Conservation (phyloP, 2,113 vertebrate genomes). For the Montifringilla adamsi region DNA sequence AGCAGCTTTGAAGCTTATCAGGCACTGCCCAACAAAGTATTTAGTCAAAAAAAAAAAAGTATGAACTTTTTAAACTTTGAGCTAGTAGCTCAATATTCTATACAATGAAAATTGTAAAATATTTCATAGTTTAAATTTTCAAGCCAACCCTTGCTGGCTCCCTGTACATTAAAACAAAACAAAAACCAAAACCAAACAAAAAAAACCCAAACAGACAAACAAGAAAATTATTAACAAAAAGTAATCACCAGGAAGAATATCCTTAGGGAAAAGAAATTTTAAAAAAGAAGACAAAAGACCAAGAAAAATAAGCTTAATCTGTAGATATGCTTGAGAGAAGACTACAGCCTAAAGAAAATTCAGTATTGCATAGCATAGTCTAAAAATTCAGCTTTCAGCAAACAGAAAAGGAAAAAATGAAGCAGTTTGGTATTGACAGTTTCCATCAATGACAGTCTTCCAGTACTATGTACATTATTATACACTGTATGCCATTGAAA, state of each 20-base stretch:
- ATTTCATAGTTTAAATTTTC: conserved; percentile 83
- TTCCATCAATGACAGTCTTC: conserved; percentile 80
- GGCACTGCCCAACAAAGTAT: conserved; percentile 92
- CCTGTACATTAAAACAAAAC: conserved; percentile 73
- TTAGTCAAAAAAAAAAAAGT: conserved; percentile 68
- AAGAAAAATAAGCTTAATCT: conserved; percentile 79
- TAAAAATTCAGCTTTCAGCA: conserved; percentile 79
- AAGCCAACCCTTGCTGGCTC: conserved; percentile 75
- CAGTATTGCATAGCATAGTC: conserved; percentile 91
- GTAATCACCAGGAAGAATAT: conserved; percentile 68
- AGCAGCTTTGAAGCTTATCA: conserved; percentile 90
- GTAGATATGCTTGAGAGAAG: conserved; percentile 80
- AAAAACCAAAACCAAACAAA: neutral
- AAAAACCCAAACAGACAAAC: neutral
- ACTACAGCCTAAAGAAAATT: conserved; percentile 76
- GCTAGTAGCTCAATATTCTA: conserved; percentile 81
- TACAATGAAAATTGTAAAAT: conserved; percentile 83
- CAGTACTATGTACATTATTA: conserved; percentile 85
- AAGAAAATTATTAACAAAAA: conserved; percentile 74
- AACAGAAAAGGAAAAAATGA: conserved; percentile 78
- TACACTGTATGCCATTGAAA: conserved; percentile 74
- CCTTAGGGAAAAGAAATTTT: conserved; percentile 78
- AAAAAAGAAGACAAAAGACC: neutral
- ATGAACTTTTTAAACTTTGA: conserved; percentile 72
- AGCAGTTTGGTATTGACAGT: conserved; percentile 89